Evolutionary conservation across 1,140 invertebrate species (phyloP).

Genomic region (Listronotus oregonensis): DNA sequence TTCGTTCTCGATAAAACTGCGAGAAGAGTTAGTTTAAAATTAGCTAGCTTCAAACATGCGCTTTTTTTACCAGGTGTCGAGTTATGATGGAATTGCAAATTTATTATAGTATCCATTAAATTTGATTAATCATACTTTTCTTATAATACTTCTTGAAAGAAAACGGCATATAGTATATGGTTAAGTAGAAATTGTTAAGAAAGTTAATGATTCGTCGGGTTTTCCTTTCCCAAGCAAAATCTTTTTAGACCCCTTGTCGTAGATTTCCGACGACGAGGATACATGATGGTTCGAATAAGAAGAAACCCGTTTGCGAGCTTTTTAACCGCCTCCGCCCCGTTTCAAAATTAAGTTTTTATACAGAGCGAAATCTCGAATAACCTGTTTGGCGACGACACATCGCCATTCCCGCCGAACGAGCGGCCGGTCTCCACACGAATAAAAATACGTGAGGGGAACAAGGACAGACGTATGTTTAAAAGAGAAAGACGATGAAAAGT

Average conservation of each 20-base stretch:
- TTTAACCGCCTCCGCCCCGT: constrained; percentile 54
- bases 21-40: too few relatives aligned
- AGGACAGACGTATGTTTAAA: constrained; percentile 3
- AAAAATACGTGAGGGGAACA: constrained; percentile 10
- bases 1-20: too few relatives aligned
- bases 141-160: too few relatives aligned
- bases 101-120: too few relatives aligned
- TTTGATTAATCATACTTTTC: too few relatives aligned
- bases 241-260: neutral
- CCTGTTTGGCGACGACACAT: constrained; percentile 44
- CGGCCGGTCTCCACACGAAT: constrained; percentile 9
- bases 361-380: constrained; percentile 49
- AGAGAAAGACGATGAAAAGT: constrained; percentile 6
- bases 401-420: constrained; percentile 11
- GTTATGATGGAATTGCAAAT: too few relatives aligned
- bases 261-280: constrained; percentile 17
- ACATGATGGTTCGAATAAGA: constrained; percentile 19
- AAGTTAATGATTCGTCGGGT: too few relatives aligned
- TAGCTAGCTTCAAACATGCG: too few relatives aligned
- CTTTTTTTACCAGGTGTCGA: too few relatives aligned
- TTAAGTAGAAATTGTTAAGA: too few relatives aligned
- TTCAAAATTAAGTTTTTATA: constrained; percentile 50
- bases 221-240: too few relatives aligned
- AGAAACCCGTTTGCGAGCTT: constrained; percentile 39
- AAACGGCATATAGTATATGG: too few relatives aligned